Evolutionary conservation across 2,888 invertebrate genomes (phyloP).

Genomic region (Brenthis daphne): DNA sequence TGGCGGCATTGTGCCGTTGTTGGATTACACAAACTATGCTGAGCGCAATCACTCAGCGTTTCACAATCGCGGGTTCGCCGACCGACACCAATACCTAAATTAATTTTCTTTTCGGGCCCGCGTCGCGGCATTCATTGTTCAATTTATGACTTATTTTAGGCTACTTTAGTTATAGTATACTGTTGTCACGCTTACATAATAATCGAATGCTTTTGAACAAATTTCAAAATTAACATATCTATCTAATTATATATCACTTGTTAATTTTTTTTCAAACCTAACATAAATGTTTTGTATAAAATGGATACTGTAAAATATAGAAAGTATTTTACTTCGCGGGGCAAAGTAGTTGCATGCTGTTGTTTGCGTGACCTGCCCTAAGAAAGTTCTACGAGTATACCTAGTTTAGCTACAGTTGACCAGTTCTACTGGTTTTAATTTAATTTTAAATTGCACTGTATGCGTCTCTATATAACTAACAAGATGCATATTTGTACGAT

Average conservation of each 20-base stretch:
- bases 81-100: slow-evolving; percentile 82
- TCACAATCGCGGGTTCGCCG: slow-evolving; percentile 77
- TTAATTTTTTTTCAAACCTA: too few species aligned
- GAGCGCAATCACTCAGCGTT: slow-evolving; percentile 76
- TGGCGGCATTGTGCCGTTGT: slow-evolving; percentile 63
- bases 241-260: too few species aligned
- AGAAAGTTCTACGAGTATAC: slow-evolving; percentile 42
- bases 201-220: not conserved
- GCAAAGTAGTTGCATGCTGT: slow-evolving; percentile 36
- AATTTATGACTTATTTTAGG: slow-evolving; percentile 68
- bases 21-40: slow-evolving; percentile 76
- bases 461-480: slow-evolving; percentile 2
- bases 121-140: slow-evolving; percentile 72
- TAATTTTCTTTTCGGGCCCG: slow-evolving; percentile 78
- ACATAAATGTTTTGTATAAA: not conserved
- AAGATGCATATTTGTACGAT: not conserved
- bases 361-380: slow-evolving; percentile 45
- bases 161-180: slow-evolving; percentile 33
- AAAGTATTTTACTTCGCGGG: slow-evolving; percentile 11
- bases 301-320: slow-evolving; percentile 1
- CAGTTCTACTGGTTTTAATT: slow-evolving; percentile 37
- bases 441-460: slow-evolving; percentile 25
- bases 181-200: not conserved
- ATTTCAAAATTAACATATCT: too few species aligned
- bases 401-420: slow-evolving; percentile 40